Base-by-base conservation (phyloP, 2,797 vertebrate genomes). In the Denticeps clupeoides region DNA sequence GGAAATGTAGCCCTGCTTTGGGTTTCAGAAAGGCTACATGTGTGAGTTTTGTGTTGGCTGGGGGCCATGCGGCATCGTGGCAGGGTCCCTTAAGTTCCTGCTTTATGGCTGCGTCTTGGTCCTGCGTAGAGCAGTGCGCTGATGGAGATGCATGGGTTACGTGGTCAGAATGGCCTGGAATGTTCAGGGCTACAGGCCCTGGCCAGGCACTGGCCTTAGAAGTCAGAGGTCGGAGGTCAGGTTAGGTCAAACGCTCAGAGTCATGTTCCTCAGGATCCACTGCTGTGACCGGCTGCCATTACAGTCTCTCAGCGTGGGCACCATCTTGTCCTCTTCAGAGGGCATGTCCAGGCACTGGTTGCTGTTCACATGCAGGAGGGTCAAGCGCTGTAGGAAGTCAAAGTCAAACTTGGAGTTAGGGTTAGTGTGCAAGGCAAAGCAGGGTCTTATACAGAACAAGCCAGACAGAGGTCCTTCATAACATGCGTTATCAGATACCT, bases 321-420 rank as follows among this genome's bases (percentile, higher is more conserved):
- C 90, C 91, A 91, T 91, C 79, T 88, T 93, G 74, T 99, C 94
- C 15, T 96, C 89, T 31, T 94, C 91, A 0, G 88, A 85, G 0
- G 94, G 91, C 83, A 92, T 93, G 59, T 93, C 94, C 68, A 99
- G 80, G 76, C 95, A 98, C 66, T 99, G 95, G 86, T 98, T 97
- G 73, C 94, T 98, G 84, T 99, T 99, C 49, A 91, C 81, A 1
- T 99, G 95, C 63, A 88, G 79, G 77, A 99, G 74, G 41, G 90
- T 93, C 59, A 99, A 87, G 54, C 78, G 83, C 94, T 99, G 77
- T 13, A n/a, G n/a, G n/a, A n/a, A n/a, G n/a, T 43, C 42, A 56
- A 3, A 2, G 4, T 49, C 37, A 59, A 7, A 53, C 28, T 2
- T 23, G 31, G n/a, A 28, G 12, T n/a, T 31, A 47, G 26, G 62